Base-by-base conservation (phyloP, 2,113 vertebrate genomes). In the zebrafish (Danio rerio) region DNA sequence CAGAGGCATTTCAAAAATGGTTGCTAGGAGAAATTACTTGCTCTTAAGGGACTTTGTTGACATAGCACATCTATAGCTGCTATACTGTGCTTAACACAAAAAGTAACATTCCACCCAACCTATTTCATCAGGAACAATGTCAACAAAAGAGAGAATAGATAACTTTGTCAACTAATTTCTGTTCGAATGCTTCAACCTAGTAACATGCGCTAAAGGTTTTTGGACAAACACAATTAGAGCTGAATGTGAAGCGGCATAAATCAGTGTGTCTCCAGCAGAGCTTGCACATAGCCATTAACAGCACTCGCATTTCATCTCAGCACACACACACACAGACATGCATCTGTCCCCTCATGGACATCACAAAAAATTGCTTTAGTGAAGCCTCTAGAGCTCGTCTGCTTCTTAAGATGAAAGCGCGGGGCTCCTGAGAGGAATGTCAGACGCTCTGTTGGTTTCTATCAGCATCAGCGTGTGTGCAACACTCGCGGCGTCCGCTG, bases 341-440 rank as follows among this genome's bases (percentile, higher is more conserved):
- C 77, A 80, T 74, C 72, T 62, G 63, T 68, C 78, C 69, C 78
- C 78, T 76, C 58, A 43, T 62, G 83, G 78, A 81, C 72, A 77
- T 84, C 72, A 81, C 70, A 76, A 76, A 76, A 50, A 42, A 66
- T 78, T n/a, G 70, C 62, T 81, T 69, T 69, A 81, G 70, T 68
- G 69, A 59, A 84, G 59, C 76, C 78, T 73, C 72, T 40, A 20
- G 72, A 81, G 83, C 49, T 80, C 55, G 16, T 31, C 71, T 70
- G 61, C 53, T 74, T 76, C 73, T 61, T 62, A 61, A 81, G 81
- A 80, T 84, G 71, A 81, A 81, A 84, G 71, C 43, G 7, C 7
- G 21, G 55, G 2, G 21, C 45, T 81, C 63, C 61, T 81, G 62
- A 81, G 83, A 69, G 71, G 55, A 47, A 77, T 70, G 31, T 40